These are phyloP conservation scores for Pygoscelis antarcticus DNA, from an alignment of 2,113 vertebrate species.

Conservation along the genomic window DNA sequence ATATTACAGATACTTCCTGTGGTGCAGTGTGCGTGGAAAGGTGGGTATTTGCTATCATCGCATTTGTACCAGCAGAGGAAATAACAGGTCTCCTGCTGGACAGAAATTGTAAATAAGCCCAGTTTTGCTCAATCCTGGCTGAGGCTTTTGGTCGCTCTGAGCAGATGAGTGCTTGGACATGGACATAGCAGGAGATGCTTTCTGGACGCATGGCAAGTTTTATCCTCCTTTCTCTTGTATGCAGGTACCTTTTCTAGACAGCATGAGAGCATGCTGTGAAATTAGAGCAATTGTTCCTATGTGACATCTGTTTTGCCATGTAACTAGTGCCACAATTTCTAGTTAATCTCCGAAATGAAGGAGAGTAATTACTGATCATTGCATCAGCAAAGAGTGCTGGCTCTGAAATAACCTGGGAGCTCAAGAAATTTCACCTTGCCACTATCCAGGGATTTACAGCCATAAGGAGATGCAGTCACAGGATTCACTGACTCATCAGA, in stretches of 20 bases:
- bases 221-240: background rate
- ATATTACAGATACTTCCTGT: background rate
- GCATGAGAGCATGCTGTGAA: background rate
- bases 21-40: fast-evolving
- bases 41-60: background rate
- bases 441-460: background rate
- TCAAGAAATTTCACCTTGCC: background rate
- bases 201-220: fast-evolving
- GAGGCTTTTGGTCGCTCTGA: background rate
- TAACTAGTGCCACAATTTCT: background rate
- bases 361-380: background rate
- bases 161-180: fast-evolving
- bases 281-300: background rate
- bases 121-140: background rate
- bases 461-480: background rate
- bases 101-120: background rate
- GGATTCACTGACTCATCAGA: background rate
- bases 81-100: background rate
- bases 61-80: background rate
- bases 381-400: background rate
- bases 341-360: background rate
- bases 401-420: background rate
- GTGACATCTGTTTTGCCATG: background rate
- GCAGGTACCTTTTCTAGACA: background rate
- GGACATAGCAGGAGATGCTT: background rate